phyloP scores from a whole-genome alignment of 2,888 invertebrate species.

The Blastobasis lacticolella region DNA sequence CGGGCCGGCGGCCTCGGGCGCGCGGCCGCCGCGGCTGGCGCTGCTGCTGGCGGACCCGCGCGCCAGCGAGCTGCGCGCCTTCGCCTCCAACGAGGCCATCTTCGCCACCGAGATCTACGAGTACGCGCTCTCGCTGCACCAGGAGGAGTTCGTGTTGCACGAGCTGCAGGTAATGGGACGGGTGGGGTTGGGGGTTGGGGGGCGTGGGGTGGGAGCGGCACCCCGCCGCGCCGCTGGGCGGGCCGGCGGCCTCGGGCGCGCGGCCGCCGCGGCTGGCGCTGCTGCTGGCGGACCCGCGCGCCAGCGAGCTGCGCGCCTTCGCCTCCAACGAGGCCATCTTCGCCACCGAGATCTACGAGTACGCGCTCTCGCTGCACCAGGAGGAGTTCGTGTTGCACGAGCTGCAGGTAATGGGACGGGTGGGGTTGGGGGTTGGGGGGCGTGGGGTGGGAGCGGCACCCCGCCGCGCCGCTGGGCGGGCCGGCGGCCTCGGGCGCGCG shows the following conservation, averaged over 20 bases:
- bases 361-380: constrained; percentile 86
- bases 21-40: constrained; percentile 77
- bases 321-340: constrained; percentile 89
- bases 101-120: constrained; percentile 97
- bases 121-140: constrained; percentile 88
- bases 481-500: constrained; percentile 45
- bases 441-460: constrained; percentile 70
- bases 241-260: constrained; percentile 60
- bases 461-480: constrained; percentile 55
- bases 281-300: constrained; percentile 82
- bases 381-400: constrained; percentile 81
- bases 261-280: constrained; percentile 80
- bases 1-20: constrained; percentile 60
- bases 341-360: constrained; percentile 97
- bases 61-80: constrained; percentile 75
- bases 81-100: constrained; percentile 87
- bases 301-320: constrained; percentile 77
- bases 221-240: constrained; percentile 40
- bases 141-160: constrained; percentile 79
- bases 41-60: constrained; percentile 85
- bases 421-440: too few relatives aligned
- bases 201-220: constrained; percentile 76
- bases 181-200: too few relatives aligned
- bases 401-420: constrained; percentile 77
- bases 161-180: constrained; percentile 78